phyloP scores from a whole-genome alignment of 2,797 vertebrate species.

The Cheirogaleus major region DNA sequence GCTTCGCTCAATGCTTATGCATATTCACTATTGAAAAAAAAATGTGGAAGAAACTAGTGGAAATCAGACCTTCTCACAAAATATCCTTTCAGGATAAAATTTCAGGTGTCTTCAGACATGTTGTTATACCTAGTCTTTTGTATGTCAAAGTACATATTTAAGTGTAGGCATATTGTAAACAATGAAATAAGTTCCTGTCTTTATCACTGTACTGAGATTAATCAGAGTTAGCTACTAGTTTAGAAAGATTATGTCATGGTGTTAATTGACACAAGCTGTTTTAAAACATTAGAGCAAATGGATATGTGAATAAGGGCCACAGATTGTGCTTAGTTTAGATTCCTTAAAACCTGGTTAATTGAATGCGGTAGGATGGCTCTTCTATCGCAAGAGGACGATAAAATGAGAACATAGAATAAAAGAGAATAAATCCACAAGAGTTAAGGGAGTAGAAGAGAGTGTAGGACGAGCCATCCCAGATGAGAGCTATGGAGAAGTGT shows the following conservation, averaged over 20 bases:
- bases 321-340: neutral
- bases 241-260: neutral
- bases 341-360: neutral
- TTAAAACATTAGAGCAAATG: neutral
- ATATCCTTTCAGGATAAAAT: neutral
- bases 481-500: rapidly evolving
- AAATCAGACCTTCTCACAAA: neutral
- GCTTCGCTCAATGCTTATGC: neutral
- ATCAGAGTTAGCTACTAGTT: neutral
- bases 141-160: neutral
- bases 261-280: neutral
- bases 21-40: neutral
- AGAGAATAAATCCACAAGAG: neutral
- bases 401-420: neutral
- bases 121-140: neutral
- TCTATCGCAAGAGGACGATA: neutral
- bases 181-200: neutral
- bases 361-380: neutral
- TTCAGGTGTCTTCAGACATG: neutral
- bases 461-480: neutral
- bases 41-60: neutral
- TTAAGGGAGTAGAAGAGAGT: neutral
- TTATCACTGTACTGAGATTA: neutral
- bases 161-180: neutral
- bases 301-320: neutral